phyloP scores from a whole-genome alignment of 2,888 invertebrate genomes.

The Ashinkailepas kermadecensis region DNA sequence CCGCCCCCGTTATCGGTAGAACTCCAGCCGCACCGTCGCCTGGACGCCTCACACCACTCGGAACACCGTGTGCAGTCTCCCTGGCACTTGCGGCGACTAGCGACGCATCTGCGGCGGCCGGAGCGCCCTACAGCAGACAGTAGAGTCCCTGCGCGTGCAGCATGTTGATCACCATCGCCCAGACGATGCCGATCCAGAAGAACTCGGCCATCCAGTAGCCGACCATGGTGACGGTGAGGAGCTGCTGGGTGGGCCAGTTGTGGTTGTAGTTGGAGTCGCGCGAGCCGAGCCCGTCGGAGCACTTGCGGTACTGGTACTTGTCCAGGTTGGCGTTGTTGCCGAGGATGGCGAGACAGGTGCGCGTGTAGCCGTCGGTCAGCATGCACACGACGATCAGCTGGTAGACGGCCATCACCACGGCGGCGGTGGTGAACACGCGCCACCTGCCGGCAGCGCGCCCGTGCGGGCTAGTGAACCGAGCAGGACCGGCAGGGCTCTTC shows the following conservation, averaged over 20 bases:
- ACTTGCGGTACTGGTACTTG: slow-evolving; percentile 17
- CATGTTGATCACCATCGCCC: slow-evolving; percentile 11
- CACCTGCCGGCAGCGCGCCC: neutral
- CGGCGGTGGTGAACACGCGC: neutral
- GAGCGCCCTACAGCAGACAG: neutral
- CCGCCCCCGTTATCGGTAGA: too few relatives aligned
- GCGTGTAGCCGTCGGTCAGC: slow-evolving; percentile 16
- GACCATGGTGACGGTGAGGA: neutral
- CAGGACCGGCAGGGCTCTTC: too few relatives aligned
- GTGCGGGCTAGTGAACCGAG: too few relatives aligned
- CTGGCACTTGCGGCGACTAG: too few relatives aligned
- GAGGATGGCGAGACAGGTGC: slow-evolving; percentile 11
- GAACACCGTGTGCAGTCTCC: too few relatives aligned
- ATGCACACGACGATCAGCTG: slow-evolving; percentile 14
- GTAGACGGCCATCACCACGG: neutral
- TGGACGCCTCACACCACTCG: too few relatives aligned
- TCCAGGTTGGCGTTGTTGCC: slow-evolving; percentile 18
- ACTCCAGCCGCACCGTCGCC: too few relatives aligned
- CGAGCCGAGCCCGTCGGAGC: slow-evolving; percentile 1
- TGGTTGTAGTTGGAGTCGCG: slow-evolving; percentile 20
- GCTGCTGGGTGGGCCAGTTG: slow-evolving; percentile 12
- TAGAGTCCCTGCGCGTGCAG: slow-evolving; percentile 8
- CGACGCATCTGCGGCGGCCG: neutral
- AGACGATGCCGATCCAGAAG: slow-evolving; percentile 10
- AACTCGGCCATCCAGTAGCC: slow-evolving; percentile 8